Conservation (phyloP, 2,797 vertebrate species). For the Scarus forsteni region DNA sequence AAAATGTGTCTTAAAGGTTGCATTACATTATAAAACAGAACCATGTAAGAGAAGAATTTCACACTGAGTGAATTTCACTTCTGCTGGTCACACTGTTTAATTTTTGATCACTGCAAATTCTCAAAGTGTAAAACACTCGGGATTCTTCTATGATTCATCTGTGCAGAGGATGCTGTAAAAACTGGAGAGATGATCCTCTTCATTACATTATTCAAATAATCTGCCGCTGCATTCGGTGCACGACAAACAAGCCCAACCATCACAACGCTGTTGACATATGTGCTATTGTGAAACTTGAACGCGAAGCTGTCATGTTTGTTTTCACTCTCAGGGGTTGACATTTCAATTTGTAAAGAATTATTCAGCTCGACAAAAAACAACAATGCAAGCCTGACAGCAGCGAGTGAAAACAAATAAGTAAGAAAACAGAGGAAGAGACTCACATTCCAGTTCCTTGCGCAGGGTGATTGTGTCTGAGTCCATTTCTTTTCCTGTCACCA, state of each 20-base stretch:
- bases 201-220: constrained; percentile 24
- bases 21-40: not conserved
- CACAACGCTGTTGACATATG: constrained; percentile 32
- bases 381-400: constrained; percentile 2
- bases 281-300: constrained; percentile 40
- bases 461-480: constrained; percentile 80
- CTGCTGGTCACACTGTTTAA: too few species aligned
- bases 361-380: constrained; percentile 37
- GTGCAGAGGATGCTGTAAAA: constrained; percentile 2
- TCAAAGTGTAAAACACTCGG: constrained; percentile 16
- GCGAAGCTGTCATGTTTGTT: constrained; percentile 30
- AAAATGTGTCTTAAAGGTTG: constrained; percentile 1
- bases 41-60: too few species aligned
- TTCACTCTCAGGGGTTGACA: constrained; percentile 47
- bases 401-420: constrained; percentile 1
- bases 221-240: constrained; percentile 5
- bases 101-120: not conserved
- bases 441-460: constrained; percentile 85
- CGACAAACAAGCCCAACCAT: constrained; percentile 32
- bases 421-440: constrained; percentile 18
- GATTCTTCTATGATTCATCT: constrained; percentile 13
- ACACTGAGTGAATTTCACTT: too few species aligned
- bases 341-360: constrained; percentile 50
- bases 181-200: constrained; percentile 16
- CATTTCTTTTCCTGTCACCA: constrained; percentile 83